A percentile compares a stretch with the other conserved stretches of the same genome.
These are phyloP conservation scores for Silurus aristotelis DNA, from an alignment of 2,797 vertebrate species.

Conservation along the genomic window DNA sequence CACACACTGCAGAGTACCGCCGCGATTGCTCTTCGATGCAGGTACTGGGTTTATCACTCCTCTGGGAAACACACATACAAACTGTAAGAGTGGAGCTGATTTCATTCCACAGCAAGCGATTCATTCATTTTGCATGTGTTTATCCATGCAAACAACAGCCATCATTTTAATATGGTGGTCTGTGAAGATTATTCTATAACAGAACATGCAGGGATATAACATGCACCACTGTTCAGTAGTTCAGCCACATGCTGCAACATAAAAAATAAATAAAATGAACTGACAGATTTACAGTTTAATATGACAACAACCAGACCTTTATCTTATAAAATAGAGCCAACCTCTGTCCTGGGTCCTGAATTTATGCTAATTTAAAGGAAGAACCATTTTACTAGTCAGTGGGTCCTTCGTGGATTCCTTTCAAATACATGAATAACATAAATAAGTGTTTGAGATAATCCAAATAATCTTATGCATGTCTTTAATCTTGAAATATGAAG, in stretches of 20 bases:
- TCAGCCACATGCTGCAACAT: slow-evolving; percentile 55
- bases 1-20: slow-evolving; percentile 81
- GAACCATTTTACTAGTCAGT: neutral
- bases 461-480: neutral
- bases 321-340: slow-evolving; percentile 67
- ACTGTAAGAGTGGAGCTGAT: neutral
- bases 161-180: slow-evolving; percentile 23
- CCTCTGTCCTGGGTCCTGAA: slow-evolving; percentile 73
- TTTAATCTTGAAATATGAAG: neutral
- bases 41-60: slow-evolving; percentile 91
- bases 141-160: slow-evolving; percentile 3
- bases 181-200: slow-evolving; percentile 19
- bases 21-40: slow-evolving; percentile 78
- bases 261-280: slow-evolving; percentile 40
- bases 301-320: slow-evolving; percentile 58
- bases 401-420: neutral
- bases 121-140: slow-evolving; percentile 15
- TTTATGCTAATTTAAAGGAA: neutral
- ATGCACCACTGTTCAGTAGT: slow-evolving; percentile 46
- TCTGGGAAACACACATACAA: slow-evolving; percentile 67
- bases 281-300: slow-evolving; percentile 14
- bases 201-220: slow-evolving; percentile 44
- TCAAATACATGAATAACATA: too few relatives aligned
- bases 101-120: neutral
- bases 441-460: neutral